These are phyloP conservation scores for Trogon melanurus DNA, from an alignment of 2,113 vertebrate genomes.

Conservation along the genomic window DNA sequence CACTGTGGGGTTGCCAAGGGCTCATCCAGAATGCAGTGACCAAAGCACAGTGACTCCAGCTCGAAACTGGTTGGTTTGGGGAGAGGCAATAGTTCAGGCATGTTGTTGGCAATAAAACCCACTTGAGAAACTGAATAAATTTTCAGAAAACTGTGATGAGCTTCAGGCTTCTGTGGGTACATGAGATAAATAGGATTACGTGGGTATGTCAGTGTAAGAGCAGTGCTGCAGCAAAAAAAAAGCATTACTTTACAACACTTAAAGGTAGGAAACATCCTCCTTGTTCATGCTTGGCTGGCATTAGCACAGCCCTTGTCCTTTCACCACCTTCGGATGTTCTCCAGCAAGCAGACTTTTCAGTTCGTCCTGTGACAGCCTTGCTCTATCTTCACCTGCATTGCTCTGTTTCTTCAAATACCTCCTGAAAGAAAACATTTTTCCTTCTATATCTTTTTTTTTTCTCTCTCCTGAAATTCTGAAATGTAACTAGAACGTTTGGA, in stretches of 20 bases:
- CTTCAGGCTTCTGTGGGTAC: background rate
- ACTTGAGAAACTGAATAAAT: background rate
- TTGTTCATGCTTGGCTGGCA: background rate
- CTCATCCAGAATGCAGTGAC: background rate
- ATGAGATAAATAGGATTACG: background rate
- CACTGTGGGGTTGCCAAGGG: background rate
- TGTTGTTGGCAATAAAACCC: background rate
- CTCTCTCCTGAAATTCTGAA: background rate
- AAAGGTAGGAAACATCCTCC: background rate
- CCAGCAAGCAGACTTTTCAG: background rate
- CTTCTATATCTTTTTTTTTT: background rate
- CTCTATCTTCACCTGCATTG: background rate
- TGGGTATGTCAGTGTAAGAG: background rate
- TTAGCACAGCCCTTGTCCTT: accelerated
- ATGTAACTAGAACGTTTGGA: background rate
- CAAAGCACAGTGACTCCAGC: background rate
- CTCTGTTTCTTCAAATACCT: background rate
- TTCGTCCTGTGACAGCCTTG: background rate
- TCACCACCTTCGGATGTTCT: background rate
- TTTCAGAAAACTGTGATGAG: background rate
- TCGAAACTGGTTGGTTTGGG: background rate
- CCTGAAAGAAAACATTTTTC: background rate
- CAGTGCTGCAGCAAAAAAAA: background rate
- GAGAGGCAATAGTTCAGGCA: background rate
- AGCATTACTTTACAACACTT: background rate